A percentile compares a stretch with the other conserved stretches of the same genome.
phyloP scores from a whole-genome alignment of 2,888 invertebrate genomes.

The Hydrotaea cyrtoneurina region DNA sequence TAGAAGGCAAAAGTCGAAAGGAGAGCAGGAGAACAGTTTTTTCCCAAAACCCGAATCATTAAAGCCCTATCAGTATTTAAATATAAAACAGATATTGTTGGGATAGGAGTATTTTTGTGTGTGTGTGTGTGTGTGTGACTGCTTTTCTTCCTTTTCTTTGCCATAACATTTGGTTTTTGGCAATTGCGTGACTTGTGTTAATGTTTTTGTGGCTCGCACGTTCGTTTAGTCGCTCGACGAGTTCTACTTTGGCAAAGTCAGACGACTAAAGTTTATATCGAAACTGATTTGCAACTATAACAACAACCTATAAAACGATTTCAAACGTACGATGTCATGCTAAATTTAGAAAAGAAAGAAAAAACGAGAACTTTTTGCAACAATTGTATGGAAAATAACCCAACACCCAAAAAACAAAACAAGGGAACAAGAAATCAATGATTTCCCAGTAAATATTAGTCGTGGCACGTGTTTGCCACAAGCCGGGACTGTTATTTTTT shows the following conservation, averaged over 20 bases:
- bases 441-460: neutral
- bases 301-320: conserved; percentile 76
- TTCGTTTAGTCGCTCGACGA: neutral
- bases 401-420: too few species aligned
- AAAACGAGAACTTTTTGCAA: conserved; percentile 49
- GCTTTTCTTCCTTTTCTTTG: neutral
- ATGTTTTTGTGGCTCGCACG: neutral
- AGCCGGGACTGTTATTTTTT: neutral
- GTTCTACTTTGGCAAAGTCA: conserved; percentile 57
- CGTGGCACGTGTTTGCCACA: neutral
- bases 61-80: neutral
- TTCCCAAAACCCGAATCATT: neutral
- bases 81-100: neutral
- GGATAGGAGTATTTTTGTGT: neutral
- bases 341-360: conserved; percentile 44
- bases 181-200: conserved; percentile 58
- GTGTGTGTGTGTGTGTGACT: neutral
- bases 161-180: too few species aligned
- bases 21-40: neutral
- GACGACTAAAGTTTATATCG: conserved; percentile 42
- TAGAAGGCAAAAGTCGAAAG: neutral
- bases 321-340: conserved; percentile 45
- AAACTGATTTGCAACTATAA: conserved; percentile 75
- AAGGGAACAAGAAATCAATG: neutral
- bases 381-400: neutral